A percentile compares a stretch with the other conserved stretches of the same genome.
These are phyloP conservation scores for Magallana angulata DNA, from an alignment of 1,140 invertebrate species.

Conservation along the genomic window DNA sequence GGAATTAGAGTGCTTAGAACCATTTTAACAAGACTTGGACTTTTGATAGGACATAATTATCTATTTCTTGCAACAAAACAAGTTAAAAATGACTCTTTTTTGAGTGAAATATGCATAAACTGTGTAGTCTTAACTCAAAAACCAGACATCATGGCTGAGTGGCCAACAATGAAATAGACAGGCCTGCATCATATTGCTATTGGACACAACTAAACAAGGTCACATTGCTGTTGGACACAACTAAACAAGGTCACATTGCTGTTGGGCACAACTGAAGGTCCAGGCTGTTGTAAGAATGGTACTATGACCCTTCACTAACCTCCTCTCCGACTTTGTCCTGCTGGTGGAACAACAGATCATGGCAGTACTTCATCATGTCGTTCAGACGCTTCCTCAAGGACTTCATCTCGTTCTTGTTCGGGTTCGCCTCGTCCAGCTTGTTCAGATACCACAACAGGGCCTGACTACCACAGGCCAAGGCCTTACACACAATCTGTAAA, in stretches of 20 bases:
- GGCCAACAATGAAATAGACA: too few species aligned
- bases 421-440: conserved; percentile 86
- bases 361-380: conserved; percentile 85
- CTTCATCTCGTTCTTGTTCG: conserved; percentile 76
- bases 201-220: too few species aligned
- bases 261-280: too few species aligned
- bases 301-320: conserved; percentile 49
- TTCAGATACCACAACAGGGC: conserved; percentile 93
- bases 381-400: conserved; percentile 85
- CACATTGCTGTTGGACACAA: too few species aligned
- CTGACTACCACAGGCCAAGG: conserved; percentile 92
- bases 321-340: conserved; percentile 73
- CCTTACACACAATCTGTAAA: conserved; percentile 90
- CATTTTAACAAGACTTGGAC: too few species aligned
- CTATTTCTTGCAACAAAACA: neutral
- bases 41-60: neutral
- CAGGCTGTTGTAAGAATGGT: too few species aligned
- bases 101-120: too few species aligned
- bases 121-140: too few species aligned
- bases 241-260: too few species aligned
- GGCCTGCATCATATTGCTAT: too few species aligned
- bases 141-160: too few species aligned
- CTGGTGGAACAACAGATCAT: conserved; percentile 81
- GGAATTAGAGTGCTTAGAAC: too few species aligned
- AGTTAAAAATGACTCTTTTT: neutral